Evolutionary conservation across 2,113 vertebrate genomes (phyloP).

Genomic region (Polypterus senegalus): DNA sequence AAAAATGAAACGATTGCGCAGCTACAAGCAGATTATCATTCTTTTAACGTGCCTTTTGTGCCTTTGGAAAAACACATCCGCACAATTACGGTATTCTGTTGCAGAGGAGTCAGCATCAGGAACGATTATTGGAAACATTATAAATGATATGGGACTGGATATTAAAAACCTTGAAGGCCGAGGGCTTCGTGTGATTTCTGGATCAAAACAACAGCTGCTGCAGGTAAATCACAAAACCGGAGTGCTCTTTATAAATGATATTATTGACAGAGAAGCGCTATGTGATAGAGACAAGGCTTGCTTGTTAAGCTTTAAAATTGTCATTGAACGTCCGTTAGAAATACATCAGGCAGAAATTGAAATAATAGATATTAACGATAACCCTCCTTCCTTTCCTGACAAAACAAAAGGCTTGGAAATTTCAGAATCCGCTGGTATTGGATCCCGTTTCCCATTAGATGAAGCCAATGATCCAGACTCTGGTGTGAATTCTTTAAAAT

Average conservation of each 20-base stretch:
- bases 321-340: conserved; percentile 42
- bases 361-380: conserved; percentile 42
- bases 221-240: conserved; percentile 39
- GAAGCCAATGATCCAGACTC: conserved; percentile 32
- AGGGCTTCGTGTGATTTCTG: conserved; percentile 36
- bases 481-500: conserved; percentile 28
- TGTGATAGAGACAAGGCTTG: conserved; percentile 30
- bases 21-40: conserved; percentile 4
- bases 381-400: conserved; percentile 35
- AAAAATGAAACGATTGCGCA: no score
- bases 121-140: conserved; percentile 40
- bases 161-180: conserved; percentile 22
- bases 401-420: conserved; percentile 29
- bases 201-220: conserved; percentile 23
- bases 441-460: conserved; percentile 31
- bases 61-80: conserved; percentile 25
- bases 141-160: conserved; percentile 44
- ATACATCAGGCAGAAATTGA: conserved; percentile 38
- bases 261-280: conserved; percentile 42
- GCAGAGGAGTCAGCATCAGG: conserved; percentile 36
- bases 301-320: conserved; percentile 34
- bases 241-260: conserved; percentile 28
- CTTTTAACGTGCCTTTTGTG: conserved; percentile 12
- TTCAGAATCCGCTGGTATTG: conserved; percentile 30
- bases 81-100: conserved; percentile 37